Percentiles rank a stretch among this genome's conserved stretches.
These are phyloP conservation scores for Sebastes paucispinis DNA, from an alignment of 2,797 vertebrate genomes.

Conservation along the genomic window DNA sequence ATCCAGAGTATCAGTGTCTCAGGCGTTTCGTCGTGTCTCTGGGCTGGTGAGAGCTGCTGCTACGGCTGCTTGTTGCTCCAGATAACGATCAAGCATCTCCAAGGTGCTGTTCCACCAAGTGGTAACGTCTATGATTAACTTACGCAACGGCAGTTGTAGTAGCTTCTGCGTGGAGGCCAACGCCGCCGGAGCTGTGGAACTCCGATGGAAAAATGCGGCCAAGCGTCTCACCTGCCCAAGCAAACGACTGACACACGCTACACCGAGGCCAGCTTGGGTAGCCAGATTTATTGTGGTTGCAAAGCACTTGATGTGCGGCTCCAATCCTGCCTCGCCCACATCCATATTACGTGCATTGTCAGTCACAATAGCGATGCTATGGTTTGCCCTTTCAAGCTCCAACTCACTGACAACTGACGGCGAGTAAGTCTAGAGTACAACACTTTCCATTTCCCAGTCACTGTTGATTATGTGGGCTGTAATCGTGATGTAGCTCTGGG, in stretches of 20 bases:
- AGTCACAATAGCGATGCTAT: too few species aligned
- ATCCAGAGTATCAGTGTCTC: neutral
- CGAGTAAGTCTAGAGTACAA: too few species aligned
- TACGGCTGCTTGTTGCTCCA: neutral
- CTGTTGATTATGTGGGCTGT: too few species aligned
- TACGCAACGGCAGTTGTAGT: neutral
- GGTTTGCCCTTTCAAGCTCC: too few species aligned
- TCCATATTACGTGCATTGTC: too few species aligned
- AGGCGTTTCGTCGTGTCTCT: neutral
- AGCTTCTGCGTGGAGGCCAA: neutral
- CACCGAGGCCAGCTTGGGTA: neutral
- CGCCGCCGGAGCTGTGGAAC: neutral
- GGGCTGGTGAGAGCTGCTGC: neutral
- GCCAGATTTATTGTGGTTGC: neutral
- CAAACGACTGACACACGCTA: neutral
- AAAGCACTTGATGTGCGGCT: neutral
- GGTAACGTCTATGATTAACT: neutral
- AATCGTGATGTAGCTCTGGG: too few species aligned
- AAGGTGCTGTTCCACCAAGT: neutral
- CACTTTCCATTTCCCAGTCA: too few species aligned
- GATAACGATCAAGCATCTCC: neutral
- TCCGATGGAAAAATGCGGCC: neutral
- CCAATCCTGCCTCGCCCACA: neutral
- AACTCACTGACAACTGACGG: too few species aligned
- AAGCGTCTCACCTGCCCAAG: neutral